These are phyloP conservation scores for Megaleporinus macrocephalus DNA, from an alignment of 2,113 vertebrate genomes.

Conservation along the genomic window DNA sequence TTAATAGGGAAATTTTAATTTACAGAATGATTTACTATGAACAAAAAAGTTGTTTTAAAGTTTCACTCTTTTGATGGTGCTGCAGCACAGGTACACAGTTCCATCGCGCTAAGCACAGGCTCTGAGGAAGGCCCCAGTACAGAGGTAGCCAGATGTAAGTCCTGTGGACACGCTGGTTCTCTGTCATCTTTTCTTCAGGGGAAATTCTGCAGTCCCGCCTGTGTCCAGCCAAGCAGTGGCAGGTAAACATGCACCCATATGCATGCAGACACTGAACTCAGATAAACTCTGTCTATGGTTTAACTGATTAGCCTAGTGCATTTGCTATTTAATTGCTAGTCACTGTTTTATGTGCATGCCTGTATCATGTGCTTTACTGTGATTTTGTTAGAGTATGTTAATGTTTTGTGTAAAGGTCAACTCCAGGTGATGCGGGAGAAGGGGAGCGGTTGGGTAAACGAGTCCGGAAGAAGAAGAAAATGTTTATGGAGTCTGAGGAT, in stretches of 20 bases:
- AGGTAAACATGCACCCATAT: slow-evolving; percentile 62
- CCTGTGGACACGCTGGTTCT: slow-evolving; percentile 68
- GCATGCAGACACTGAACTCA: background rate
- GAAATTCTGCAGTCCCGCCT: slow-evolving; percentile 74
- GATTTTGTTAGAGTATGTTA: background rate
- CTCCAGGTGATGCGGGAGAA: slow-evolving; percentile 73
- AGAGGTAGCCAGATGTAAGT: slow-evolving; percentile 70
- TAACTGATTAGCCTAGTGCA: background rate
- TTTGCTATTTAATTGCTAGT: background rate
- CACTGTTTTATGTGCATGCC: slow-evolving; percentile 1
- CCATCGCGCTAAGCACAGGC: background rate
- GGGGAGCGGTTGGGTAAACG: slow-evolving; percentile 83
- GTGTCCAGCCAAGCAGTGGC: slow-evolving; percentile 81
- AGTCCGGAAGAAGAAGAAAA: slow-evolving; percentile 87
- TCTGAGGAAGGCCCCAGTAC: slow-evolving; percentile 53
- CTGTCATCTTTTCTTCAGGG: slow-evolving; percentile 79
- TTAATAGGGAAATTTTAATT: too few species aligned
- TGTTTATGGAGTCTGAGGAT: slow-evolving; percentile 89
- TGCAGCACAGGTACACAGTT: slow-evolving; percentile 57
- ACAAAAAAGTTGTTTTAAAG: background rate
- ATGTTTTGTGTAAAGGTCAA: slow-evolving; percentile 64
- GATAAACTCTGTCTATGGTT: too few species aligned
- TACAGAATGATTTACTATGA: too few species aligned
- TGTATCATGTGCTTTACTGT: background rate
- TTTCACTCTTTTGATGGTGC: slow-evolving; percentile 28